Conservation (phyloP, 1,140 invertebrate species). For the Eriosoma lanigerum region DNA sequence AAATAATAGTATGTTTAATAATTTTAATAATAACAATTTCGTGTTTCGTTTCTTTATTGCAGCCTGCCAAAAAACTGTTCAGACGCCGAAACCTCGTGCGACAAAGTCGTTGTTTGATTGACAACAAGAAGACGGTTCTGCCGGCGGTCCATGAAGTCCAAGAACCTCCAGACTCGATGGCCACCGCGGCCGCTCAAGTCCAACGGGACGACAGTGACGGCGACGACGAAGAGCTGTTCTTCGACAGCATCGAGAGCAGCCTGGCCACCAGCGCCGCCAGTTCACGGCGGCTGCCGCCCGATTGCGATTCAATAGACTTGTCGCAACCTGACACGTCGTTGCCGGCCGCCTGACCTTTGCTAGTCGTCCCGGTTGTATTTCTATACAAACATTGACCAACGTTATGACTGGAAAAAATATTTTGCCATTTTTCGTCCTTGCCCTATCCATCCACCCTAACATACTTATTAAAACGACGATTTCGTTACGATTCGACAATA, state of each 20-base stretch:
- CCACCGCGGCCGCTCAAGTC: not conserved
- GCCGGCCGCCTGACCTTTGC: not conserved
- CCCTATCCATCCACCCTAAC: too few relatives aligned
- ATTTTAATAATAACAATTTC: too few relatives aligned
- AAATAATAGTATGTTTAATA: too few relatives aligned
- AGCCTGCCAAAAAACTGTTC: constrained; percentile 33
- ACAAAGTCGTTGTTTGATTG: not conserved
- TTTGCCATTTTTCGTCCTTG: not conserved
- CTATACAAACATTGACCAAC: too few relatives aligned
- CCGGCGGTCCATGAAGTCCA: constrained; percentile 42
- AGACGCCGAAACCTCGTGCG: constrained; percentile 36
- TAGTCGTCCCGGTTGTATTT: not conserved
- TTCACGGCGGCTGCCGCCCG: constrained; percentile 1
- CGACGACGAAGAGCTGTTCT: constrained; percentile 34
- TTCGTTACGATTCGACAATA: too few relatives aligned
- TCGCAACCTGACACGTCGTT: constrained; percentile 40
- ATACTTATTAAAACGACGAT: too few relatives aligned
- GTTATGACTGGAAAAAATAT: not conserved
- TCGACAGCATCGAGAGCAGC: constrained; percentile 47
- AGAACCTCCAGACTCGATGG: constrained; percentile 24
- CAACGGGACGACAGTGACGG: not conserved
- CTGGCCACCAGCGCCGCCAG: constrained; percentile 33
- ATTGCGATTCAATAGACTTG: constrained; percentile 42
- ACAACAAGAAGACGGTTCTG: constrained; percentile 29
- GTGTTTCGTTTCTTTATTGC: not conserved